Percentiles rank a stretch among this genome's conserved stretches.
phyloP scores from a whole-genome alignment of 64 coral and sea anemone species.

The Dendronephthya gigantea region DNA sequence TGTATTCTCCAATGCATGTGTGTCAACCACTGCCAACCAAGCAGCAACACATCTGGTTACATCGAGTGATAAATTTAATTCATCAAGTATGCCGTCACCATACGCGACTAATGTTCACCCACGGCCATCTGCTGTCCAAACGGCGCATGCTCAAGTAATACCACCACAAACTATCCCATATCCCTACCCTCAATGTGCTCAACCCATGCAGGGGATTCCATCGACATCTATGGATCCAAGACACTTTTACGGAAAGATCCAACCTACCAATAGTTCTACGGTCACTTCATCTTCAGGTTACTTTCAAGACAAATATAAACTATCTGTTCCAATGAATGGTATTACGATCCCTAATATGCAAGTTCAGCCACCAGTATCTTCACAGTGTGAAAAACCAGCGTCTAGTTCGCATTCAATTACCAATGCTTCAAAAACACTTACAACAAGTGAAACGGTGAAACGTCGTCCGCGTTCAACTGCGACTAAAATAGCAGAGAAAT shows the following conservation, averaged over 20 bases:
- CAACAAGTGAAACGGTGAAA: not conserved
- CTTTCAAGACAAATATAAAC: not conserved
- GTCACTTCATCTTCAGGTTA: not conserved
- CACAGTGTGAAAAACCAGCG: not conserved
- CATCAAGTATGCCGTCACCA: not conserved
- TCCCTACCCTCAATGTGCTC: not conserved
- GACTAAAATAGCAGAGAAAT: not conserved
- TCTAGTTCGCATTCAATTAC: not conserved
- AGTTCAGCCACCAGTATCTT: not conserved
- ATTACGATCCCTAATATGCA: too few relatives aligned
- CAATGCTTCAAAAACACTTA: not conserved
- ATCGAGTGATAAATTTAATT: not conserved
- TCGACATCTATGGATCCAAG: not conserved
- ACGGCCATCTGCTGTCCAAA: not conserved
- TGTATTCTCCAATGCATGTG: not conserved
- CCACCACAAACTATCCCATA: not conserved
- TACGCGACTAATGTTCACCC: not conserved
- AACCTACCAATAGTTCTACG: not conserved
- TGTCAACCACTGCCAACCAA: not conserved
- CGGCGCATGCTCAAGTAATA: not conserved
- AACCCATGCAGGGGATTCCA: not conserved
- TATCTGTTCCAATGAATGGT: not conserved
- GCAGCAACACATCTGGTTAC: not conserved
- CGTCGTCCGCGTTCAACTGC: not conserved
- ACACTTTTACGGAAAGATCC: not conserved